Evolutionary conservation across 1,140 invertebrate species (phyloP), one percentile per base, ranked within the genome.

Genomic region (Dreissena rostriformis): DNA sequence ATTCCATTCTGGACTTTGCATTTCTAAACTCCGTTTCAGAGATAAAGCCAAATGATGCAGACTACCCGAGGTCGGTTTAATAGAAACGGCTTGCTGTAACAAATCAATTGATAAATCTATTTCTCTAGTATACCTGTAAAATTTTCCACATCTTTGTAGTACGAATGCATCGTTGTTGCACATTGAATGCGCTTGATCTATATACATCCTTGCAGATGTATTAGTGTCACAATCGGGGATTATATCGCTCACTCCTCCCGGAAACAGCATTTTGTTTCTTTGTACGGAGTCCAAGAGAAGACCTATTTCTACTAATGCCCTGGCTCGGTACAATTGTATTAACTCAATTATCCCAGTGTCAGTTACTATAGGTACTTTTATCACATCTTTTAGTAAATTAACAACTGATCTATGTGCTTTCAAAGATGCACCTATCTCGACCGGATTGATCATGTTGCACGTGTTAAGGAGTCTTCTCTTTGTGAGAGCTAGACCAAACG

Each of bases 241-340:
- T 57, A 70, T 26, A 70, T 79, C 67, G 19, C 57, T 79, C 39
- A 79, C 5, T 1, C 49, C 52, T 17, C 68, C 28, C 24, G 39
- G 65, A 70, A 79, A 79, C 22, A 22, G 29, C 26, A 53, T 55
- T 19, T 57, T 79, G 57, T 79, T 71, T 29, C 49, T 57, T 71
- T 71, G 11, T 22, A 71, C 26, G 39, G 39, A 24, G 26, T 79
- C 29, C 19, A 28, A 22, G 0, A 79, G 24, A 17, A 49, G 10
- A n/a, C 77, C 77, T 19, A 79, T 11, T 57, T 55, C 52, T 68
- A 39, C 66, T 17, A 68, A 79, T 15, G 77, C 49, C 14, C 77
- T 51, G 24, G 75, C 61, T 22, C 52, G 10, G 52, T 77, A 77
- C 12, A 61, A 65, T 39, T 39, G 39, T 39, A 39, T 39, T 39